A percentile compares a stretch with the other conserved stretches of the same genome.
These are phyloP conservation scores for Exocentrus adspersus DNA, from an alignment of 2,888 invertebrate species.

Conservation along the genomic window DNA sequence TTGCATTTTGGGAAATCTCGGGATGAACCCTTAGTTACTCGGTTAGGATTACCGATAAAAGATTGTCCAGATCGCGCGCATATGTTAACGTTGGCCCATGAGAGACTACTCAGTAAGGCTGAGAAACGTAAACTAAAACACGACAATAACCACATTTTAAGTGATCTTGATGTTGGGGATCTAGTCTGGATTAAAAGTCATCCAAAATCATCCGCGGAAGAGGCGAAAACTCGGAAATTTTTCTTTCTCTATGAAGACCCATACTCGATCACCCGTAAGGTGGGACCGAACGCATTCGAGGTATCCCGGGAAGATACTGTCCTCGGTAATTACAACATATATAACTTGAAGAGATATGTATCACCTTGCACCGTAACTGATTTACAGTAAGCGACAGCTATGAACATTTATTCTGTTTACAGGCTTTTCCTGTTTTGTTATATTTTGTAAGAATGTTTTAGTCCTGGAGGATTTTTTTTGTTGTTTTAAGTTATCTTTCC, in stretches of 20 bases:
- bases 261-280: background rate
- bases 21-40: background rate
- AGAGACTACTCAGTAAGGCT: background rate
- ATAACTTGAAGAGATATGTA: background rate
- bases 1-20: background rate
- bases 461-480: too few species aligned
- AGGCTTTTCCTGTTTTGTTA: too few species aligned
- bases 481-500: too few species aligned
- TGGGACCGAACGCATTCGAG: background rate
- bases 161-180: background rate
- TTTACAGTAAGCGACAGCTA: too few species aligned
- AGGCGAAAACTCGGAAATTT: constrained; percentile 1
- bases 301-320: background rate
- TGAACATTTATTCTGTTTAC: too few species aligned
- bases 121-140: background rate
- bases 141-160: background rate
- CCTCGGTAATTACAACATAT: background rate
- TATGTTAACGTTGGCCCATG: background rate
- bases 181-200: background rate
- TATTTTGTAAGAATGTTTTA: too few species aligned
- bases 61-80: background rate
- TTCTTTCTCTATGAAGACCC: constrained; percentile 3
- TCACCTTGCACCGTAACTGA: background rate
- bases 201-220: constrained; percentile 11
- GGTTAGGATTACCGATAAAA: background rate